Base-by-base conservation (phyloP, 2,797 vertebrate genomes). In the Gadopsis bispinosus region DNA sequence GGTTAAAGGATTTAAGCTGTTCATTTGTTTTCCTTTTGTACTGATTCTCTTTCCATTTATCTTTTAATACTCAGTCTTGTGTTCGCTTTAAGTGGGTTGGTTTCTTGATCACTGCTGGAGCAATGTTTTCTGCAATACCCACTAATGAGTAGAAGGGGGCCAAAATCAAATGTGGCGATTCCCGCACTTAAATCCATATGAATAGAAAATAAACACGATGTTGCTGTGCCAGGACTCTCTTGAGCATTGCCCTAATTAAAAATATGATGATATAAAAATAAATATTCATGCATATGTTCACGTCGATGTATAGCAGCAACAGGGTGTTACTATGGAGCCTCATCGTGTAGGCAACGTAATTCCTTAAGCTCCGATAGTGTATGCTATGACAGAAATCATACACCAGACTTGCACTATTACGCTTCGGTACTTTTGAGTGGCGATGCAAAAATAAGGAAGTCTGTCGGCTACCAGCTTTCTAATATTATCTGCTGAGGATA, bases 1-100 rank as follows among this genome's bases (percentile, higher is more conserved):
- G 71, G 77, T 77, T 76, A 79, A 75, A 82, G 59, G 54, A 47
- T 22, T 5, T 8, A 75, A 50, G 47, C 56, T 59, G 33, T 80
- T 76, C 69, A 88, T 87, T 84, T 82, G 74, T 90, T 85, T 86
- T 88, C 20, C 62, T 89, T 89, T 83, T 72, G 26, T 41, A n/a
- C 75, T 19, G 9, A 62, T 75, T 80, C 58, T 14, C 53, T 60
- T 72, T 70, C 47, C 65, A 89, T 92, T 89, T 53, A 72, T 88
- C 83, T 83, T 58, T 81, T 81, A 74, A 55, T 63, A 3, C 81
- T 69, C n/a, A 7, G 31, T 48, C 39, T 37, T 72, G 71, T 64
- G 80, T 82, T 83, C 31, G 16, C 67, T 69, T 63, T 48, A 74
- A 82, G 47, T 9, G 67, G 64, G 70, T 72, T 20, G 20, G 59